phyloP scores from a whole-genome alignment of 2,113 vertebrate species.

The Pterocles orientalis region DNA sequence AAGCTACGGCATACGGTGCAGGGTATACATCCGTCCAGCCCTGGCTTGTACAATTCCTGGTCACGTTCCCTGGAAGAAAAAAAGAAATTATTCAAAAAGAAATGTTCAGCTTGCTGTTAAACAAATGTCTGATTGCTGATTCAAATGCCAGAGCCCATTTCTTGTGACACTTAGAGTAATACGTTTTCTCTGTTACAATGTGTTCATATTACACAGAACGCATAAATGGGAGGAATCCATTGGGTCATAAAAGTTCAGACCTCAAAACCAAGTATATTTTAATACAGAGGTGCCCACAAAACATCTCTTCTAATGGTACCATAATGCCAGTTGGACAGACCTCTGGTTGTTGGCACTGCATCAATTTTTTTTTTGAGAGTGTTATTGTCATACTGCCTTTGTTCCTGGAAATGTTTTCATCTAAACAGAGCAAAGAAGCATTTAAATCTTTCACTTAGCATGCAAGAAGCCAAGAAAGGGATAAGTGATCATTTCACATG shows the following conservation, averaged over 20 bases:
- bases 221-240: background rate
- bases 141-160: background rate
- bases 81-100: background rate
- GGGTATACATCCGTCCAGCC: slow-evolving; percentile 88
- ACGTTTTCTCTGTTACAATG: background rate
- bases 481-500: background rate
- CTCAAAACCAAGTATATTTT: background rate
- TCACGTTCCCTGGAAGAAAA: slow-evolving; percentile 84
- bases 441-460: background rate
- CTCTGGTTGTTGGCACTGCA: background rate
- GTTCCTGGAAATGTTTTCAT: background rate
- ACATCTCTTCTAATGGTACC: background rate
- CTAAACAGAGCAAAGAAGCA: background rate
- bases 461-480: background rate
- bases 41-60: slow-evolving; percentile 85
- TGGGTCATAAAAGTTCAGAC: background rate
- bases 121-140: background rate
- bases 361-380: background rate
- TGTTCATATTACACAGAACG: background rate
- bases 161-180: background rate
- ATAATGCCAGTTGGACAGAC: background rate
- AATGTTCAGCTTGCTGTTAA: background rate
- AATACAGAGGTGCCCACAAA: background rate
- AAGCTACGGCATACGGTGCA: slow-evolving; percentile 78
- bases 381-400: background rate